These are phyloP conservation scores for Camelus bactrianus DNA, from an alignment of 2,113 vertebrate genomes.

Conservation along the genomic window DNA sequence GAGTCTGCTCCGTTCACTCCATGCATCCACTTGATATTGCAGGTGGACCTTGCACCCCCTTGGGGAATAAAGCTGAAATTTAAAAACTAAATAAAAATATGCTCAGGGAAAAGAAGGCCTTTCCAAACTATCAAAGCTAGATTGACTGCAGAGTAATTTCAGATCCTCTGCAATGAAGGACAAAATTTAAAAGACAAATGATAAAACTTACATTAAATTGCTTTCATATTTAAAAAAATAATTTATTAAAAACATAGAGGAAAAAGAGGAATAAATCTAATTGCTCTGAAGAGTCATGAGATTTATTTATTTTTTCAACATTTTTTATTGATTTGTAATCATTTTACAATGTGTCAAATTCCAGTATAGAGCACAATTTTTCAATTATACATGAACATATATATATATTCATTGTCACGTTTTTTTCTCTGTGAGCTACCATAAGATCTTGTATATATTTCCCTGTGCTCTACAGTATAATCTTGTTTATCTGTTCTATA, in stretches of 20 bases:
- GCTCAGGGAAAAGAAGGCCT: background rate
- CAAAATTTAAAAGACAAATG: conserved; percentile 18
- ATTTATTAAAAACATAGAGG: background rate
- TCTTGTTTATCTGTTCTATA: no score
- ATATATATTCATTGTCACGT: no score
- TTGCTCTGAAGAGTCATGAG: background rate
- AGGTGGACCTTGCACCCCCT: no score
- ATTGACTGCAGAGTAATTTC: background rate
- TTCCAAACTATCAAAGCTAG: background rate
- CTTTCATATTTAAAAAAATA: background rate
- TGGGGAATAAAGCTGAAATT: background rate
- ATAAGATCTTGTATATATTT: no score
- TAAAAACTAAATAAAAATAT: background rate
- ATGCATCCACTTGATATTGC: no score
- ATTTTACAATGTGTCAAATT: no score
- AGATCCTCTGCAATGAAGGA: background rate
- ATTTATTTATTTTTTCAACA: background rate
- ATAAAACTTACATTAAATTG: background rate
- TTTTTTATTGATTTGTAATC: no score
- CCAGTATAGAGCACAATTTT: no score
- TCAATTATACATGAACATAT: no score
- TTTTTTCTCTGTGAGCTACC: no score
- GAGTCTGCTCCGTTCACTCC: no score
- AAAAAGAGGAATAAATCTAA: background rate
- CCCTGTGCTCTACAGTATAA: no score